phyloP scores from a whole-genome alignment of 1,140 invertebrate genomes.

The Diorhabda sublineata region DNA sequence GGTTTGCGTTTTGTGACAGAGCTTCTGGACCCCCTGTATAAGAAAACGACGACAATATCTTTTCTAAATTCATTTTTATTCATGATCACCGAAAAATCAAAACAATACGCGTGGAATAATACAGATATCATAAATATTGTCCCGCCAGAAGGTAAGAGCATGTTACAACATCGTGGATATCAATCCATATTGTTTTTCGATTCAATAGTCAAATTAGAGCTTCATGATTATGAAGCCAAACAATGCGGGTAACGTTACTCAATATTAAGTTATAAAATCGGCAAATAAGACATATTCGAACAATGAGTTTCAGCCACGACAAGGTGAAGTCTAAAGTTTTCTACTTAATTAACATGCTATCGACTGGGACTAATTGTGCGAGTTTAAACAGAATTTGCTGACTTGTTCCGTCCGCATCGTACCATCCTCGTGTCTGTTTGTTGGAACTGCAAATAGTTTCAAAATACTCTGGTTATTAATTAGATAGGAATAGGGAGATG shows the following conservation, averaged over 20 bases:
- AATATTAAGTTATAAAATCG: slow-evolving; percentile 30
- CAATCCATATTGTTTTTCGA: too few species aligned
- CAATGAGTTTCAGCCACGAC: slow-evolving; percentile 27
- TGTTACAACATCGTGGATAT: too few species aligned
- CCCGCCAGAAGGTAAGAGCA: too few species aligned
- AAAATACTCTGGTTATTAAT: slow-evolving; percentile 20
- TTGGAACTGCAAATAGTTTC: slow-evolving; percentile 20
- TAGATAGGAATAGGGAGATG: slow-evolving; percentile 1
- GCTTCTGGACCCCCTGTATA: too few species aligned
- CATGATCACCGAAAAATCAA: too few species aligned
- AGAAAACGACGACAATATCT: too few species aligned
- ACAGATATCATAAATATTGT: too few species aligned
- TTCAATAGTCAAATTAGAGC: too few species aligned
- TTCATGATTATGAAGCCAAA: too few species aligned
- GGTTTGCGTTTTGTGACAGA: too few species aligned
- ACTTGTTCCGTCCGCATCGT: slow-evolving; percentile 21
- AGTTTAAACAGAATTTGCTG: slow-evolving; percentile 15
- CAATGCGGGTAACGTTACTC: slow-evolving; percentile 5
- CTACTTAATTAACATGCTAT: slow-evolving; percentile 32
- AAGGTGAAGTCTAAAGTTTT: slow-evolving; percentile 29
- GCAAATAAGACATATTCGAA: slow-evolving; percentile 28
- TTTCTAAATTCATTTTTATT: too few species aligned
- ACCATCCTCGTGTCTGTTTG: slow-evolving; percentile 29
- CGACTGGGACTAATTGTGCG: slow-evolving; percentile 26
- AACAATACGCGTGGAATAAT: too few species aligned